Evolutionary conservation across 2,113 vertebrate genomes (phyloP).

Genomic region (Zosterops pallidus): DNA sequence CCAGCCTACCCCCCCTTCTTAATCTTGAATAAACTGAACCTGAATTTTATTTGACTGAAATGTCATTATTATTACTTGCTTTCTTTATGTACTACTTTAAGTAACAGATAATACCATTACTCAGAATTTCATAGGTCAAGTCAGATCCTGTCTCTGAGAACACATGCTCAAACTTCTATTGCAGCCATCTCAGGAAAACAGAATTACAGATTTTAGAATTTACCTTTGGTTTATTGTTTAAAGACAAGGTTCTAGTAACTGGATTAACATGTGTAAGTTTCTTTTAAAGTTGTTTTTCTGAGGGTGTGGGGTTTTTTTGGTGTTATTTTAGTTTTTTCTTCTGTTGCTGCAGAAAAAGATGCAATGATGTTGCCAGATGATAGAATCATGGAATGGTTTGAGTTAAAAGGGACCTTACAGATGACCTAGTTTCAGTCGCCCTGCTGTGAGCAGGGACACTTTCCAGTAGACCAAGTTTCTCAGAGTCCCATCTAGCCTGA

Average conservation of each 20-base stretch:
- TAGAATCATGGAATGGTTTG: not conserved
- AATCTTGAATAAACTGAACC: constrained; percentile 38
- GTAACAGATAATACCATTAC: not conserved
- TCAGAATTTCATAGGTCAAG: not conserved
- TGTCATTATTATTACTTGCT: not conserved
- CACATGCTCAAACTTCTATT: not conserved
- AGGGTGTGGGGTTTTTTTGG: accelerated
- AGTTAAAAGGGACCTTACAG: not conserved
- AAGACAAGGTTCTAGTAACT: not conserved
- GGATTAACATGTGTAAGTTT: not conserved
- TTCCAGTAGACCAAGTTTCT: not conserved
- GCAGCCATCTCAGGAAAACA: not conserved
- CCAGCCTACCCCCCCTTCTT: not conserved
- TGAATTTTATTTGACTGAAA: constrained; percentile 1
- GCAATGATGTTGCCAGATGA: not conserved
- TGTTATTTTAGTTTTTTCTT: not conserved
- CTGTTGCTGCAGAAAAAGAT: not conserved
- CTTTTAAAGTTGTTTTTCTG: not conserved
- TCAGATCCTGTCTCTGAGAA: not conserved
- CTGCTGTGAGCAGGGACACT: not conserved
- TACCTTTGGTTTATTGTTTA: not conserved
- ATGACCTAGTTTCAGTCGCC: not conserved
- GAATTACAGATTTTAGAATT: not conserved
- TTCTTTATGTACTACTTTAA: not conserved
- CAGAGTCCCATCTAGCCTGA: not conserved